phyloP scores from a whole-genome alignment of 2,888 invertebrate genomes.

The Thecophora atra region DNA sequence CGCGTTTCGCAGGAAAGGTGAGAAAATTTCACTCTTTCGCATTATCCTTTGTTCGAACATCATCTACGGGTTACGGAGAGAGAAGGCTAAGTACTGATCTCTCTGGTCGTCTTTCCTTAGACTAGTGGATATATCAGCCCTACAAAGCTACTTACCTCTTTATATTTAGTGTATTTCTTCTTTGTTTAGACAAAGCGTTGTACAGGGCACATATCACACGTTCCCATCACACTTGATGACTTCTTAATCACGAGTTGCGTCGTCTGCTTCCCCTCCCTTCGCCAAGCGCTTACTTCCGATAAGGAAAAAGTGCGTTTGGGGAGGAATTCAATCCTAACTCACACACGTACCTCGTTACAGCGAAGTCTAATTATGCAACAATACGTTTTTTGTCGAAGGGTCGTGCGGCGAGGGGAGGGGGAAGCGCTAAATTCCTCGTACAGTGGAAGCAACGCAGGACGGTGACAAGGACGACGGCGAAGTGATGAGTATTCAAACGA shows the following conservation, averaged over 20 bases:
- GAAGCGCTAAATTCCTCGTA: slow-evolving; percentile 4
- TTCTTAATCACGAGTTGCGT: slow-evolving; percentile 59
- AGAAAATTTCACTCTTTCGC: no score
- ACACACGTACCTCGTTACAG: not conserved
- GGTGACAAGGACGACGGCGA: not conserved
- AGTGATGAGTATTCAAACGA: not conserved
- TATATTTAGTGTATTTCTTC: no score
- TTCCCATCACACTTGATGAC: slow-evolving; percentile 20
- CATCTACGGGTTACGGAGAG: no score
- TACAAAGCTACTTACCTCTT: no score
- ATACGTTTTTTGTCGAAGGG: slow-evolving; percentile 15
- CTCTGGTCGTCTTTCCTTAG: no score
- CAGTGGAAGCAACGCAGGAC: slow-evolving; percentile 17
- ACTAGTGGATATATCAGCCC: not conserved
- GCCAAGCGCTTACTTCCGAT: slow-evolving; percentile 33
- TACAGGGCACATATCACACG: slow-evolving; percentile 25
- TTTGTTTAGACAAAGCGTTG: not conserved
- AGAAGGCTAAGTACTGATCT: no score
- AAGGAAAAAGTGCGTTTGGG: slow-evolving; percentile 20
- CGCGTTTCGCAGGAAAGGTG: no score
- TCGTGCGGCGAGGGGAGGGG: not conserved
- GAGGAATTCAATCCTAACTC: not conserved
- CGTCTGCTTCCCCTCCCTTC: slow-evolving; percentile 56
- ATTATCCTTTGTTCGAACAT: no score
- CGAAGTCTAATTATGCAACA: slow-evolving; percentile 34